Base-by-base conservation (phyloP, 2,888 invertebrate genomes). In the Andrena camellia region DNA sequence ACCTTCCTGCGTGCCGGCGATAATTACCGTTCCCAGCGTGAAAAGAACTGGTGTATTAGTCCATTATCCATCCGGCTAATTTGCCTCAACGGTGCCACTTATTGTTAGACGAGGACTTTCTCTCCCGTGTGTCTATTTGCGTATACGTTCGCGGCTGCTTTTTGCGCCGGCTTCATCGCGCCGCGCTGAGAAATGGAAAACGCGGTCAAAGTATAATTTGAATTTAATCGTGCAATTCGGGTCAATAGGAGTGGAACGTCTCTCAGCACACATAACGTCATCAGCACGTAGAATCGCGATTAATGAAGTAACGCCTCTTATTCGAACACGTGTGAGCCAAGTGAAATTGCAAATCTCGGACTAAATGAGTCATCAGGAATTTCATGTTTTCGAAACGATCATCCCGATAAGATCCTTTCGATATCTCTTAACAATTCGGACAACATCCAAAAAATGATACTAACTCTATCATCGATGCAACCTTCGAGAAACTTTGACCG, bases 91-190 rank as follows among this genome's bases (percentile, higher is more conserved):
- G 75, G 77, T 78, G 72, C 80, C 80, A 78, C 72, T 86, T 79
- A 79, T 81, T 79, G 80, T 81, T 81, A 74, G 63, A 42, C 67
- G 69, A 31, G 57, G 66, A 86, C 86, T 86, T 86, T 86, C 86
- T 86, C 83, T 60, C 20, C 76, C 78, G 72, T 62, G 50, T 35
- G 60, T 42, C 52, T 63, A 52, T 67, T 23, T 23, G 48, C 35
- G 50, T 33, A 23, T 29, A 20, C 48, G 42, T 52, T 8, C 48
- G 29, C n/a, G 6, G 10, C 1, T 31, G 23, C 23, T 66, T 59
- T 78, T 74, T 67, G 67, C 52, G 50, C 8, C 26, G 20, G 26
- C 48, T 67, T 60, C 52, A 20, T 71, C 48, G 35, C 8, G 52
- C 70, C 74, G 23, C 69, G 69, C 63, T 68, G 68, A 68, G 72